Percentiles rank a stretch among this genome's conserved stretches.
Conservation (phyloP, 2,113 vertebrate genomes). For the Marmota flaviventris region DNA sequence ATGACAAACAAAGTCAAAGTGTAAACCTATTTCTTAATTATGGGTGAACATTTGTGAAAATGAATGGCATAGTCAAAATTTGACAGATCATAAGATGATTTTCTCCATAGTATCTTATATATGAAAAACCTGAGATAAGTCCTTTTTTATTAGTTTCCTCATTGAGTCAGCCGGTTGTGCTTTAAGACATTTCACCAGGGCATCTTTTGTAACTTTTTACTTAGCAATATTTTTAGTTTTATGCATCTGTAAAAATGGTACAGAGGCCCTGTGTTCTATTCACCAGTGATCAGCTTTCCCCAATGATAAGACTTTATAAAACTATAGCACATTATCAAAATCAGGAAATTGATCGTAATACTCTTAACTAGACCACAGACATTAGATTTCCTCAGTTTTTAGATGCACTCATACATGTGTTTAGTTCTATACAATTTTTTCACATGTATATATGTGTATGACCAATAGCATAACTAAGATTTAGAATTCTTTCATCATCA, state of each 20-base stretch:
- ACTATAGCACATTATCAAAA: conserved; percentile 22
- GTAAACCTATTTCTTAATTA: conserved; percentile 38
- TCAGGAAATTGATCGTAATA: neutral
- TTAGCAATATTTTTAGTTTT: conserved; percentile 25
- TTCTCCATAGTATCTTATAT: neutral
- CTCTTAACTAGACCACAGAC: neutral
- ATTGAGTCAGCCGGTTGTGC: neutral
- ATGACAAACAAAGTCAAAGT: conserved; percentile 1
- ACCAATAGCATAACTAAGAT: neutral
- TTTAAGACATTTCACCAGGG: neutral
- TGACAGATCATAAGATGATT: neutral
- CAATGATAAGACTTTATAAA: conserved; percentile 3
- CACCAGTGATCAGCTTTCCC: neutral
- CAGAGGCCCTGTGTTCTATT: neutral
- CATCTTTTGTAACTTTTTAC: neutral
- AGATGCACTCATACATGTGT: neutral
- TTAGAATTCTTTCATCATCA: neutral
- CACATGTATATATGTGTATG: neutral
- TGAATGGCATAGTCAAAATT: neutral
- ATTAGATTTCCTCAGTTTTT: conserved; percentile 30
- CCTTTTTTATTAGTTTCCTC: neutral
- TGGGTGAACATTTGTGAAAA: neutral
- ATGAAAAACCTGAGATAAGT: neutral
- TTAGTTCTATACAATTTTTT: neutral
- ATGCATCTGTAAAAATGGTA: neutral